Evolutionary conservation across 2,113 vertebrate genomes (phyloP).

Genomic region (Apaloderma vittatum): DNA sequence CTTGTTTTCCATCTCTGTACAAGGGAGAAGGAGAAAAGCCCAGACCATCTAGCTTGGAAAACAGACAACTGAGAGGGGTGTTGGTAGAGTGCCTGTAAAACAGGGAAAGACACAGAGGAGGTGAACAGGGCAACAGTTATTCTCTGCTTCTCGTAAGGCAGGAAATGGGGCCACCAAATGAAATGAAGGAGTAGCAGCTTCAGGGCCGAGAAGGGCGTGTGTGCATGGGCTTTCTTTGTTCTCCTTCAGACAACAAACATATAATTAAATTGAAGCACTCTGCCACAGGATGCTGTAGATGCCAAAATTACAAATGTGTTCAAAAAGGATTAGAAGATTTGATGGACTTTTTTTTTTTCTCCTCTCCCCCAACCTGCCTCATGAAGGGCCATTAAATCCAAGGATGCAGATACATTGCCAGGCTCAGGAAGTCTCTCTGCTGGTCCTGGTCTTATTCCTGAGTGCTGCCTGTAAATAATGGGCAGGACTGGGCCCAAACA

Average conservation of each 20-base stretch:
- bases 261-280: constrained; percentile 69
- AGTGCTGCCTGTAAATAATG: constrained; percentile 21
- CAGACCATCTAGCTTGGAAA: neutral
- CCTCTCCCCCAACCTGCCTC: neutral
- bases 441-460: neutral
- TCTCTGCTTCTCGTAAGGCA: constrained; percentile 27
- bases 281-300: constrained; percentile 68
- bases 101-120: neutral
- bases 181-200: constrained; percentile 35
- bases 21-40: neutral
- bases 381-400: constrained; percentile 39
- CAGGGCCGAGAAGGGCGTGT: neutral
- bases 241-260: constrained; percentile 64
- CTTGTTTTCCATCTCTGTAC: neutral
- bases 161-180: constrained; percentile 62
- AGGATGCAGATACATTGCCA: neutral
- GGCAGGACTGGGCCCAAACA: neutral
- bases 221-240: constrained; percentile 62
- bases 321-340: constrained; percentile 52
- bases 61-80: neutral
- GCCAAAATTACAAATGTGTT: constrained; percentile 65
- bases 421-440: constrained; percentile 36
- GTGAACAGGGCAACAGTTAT: neutral
- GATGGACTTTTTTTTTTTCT: neutral
- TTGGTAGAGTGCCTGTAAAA: neutral